These are phyloP conservation scores for Flexamia atlantica DNA, from an alignment of 2,888 invertebrate species.

Conservation along the genomic window DNA sequence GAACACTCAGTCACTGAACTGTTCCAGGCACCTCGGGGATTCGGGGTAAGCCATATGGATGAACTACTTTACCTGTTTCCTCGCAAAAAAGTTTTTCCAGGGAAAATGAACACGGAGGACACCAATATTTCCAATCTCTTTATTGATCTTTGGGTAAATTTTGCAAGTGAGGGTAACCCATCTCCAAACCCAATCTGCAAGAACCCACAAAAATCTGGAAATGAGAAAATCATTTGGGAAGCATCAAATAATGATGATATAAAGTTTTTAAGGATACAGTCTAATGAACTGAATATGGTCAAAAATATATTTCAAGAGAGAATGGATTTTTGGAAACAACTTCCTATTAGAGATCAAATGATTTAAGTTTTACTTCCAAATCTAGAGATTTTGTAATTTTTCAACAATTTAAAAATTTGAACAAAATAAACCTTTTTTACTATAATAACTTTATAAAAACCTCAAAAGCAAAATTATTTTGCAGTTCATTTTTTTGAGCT, in stretches of 20 bases:
- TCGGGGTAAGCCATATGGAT: conserved; percentile 43
- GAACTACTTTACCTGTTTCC: conserved; percentile 49
- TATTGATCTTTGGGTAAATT: conserved; percentile 38
- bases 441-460: no score
- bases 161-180: conserved; percentile 30
- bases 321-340: conserved; percentile 42
- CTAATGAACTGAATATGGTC: not conserved
- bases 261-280: conserved; percentile 29
- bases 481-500: no score
- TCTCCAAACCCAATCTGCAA: not conserved
- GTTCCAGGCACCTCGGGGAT: not conserved
- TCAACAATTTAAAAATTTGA: no score
- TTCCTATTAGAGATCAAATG: conserved; percentile 36
- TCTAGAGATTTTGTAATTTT: not conserved
- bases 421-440: no score
- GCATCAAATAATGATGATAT: not conserved
- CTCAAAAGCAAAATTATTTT: no score
- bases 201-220: conserved; percentile 1
- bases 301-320: conserved; percentile 9
- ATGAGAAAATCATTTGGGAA: conserved; percentile 29
- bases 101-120: not conserved
- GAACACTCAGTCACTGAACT: conserved; percentile 26
- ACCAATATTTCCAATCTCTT: conserved; percentile 36
- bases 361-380: not conserved
- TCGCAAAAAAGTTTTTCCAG: conserved; percentile 8